A percentile compares a stretch with the other conserved stretches of the same genome.
phyloP scores from a whole-genome alignment of 2,797 vertebrate species.

The Gymnocypris eckloni region DNA sequence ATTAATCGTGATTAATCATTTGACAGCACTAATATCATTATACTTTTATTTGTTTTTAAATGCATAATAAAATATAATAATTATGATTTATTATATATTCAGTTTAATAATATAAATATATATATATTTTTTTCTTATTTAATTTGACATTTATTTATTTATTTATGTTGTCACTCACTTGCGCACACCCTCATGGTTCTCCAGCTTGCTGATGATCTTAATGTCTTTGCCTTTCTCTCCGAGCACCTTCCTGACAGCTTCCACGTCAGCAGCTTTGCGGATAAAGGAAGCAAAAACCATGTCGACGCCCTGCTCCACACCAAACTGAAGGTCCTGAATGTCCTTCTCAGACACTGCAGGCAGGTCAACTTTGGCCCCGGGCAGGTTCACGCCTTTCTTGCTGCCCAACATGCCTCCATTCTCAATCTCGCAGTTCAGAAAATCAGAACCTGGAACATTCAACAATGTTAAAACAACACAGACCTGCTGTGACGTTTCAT shows the following conservation, averaged over 20 bases:
- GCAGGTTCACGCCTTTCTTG: constrained; percentile 98
- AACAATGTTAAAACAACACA: constrained; percentile 47
- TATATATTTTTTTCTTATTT: too few relatives aligned
- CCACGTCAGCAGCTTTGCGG: constrained; percentile 92
- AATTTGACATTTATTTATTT: background rate
- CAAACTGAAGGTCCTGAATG: constrained; percentile 92
- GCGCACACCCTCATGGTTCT: constrained; percentile 97
- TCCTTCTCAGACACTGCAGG: constrained; percentile 95
- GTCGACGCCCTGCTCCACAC: constrained; percentile 93
- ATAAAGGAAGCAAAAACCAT: constrained; percentile 99
- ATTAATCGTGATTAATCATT: too few relatives aligned
- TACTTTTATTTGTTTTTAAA: too few relatives aligned
- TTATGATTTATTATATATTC: too few relatives aligned
- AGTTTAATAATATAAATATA: too few relatives aligned
- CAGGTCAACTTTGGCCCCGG: constrained; percentile 92
- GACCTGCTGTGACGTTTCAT: too few relatives aligned
- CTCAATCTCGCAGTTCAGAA: constrained; percentile 86
- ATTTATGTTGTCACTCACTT: constrained; percentile 74
- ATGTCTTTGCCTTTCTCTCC: constrained; percentile 97
- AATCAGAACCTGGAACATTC: constrained; percentile 82
- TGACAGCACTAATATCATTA: too few relatives aligned
- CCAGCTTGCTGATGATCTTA: constrained; percentile 98
- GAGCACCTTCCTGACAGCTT: constrained; percentile 89
- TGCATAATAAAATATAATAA: too few relatives aligned
- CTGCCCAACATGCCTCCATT: constrained; percentile 92